Evolutionary conservation across 2,113 vertebrate genomes (phyloP).

Genomic region (Rhinoptilus africanus): DNA sequence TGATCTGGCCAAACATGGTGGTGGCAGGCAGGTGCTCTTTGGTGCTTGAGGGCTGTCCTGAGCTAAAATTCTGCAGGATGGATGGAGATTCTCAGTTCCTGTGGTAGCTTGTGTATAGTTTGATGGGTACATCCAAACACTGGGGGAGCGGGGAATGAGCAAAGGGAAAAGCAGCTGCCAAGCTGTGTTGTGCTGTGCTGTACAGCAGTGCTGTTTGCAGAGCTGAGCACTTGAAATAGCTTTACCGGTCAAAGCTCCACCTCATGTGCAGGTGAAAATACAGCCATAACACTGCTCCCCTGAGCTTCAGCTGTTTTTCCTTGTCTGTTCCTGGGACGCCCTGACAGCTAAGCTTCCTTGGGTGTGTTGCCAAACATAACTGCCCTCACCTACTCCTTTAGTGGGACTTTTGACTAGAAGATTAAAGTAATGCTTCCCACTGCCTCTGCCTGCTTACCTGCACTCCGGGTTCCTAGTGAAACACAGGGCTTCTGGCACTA

Average conservation of each 20-base stretch:
- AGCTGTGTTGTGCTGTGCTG: not conserved
- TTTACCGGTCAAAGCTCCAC: slow-evolving; percentile 6
- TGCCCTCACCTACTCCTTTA: slow-evolving; percentile 26
- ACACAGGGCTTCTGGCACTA: not conserved
- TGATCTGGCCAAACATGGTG: not conserved
- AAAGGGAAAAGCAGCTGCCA: not conserved
- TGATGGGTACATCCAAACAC: not conserved
- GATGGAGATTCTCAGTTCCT: not conserved
- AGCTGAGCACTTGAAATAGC: slow-evolving; percentile 7
- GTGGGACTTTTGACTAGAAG: not conserved
- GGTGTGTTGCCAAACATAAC: not conserved
- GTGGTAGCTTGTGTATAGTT: not conserved
- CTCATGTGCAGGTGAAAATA: not conserved
- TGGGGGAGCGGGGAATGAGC: not conserved
- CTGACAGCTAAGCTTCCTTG: slow-evolving; percentile 40
- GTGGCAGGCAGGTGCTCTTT: not conserved
- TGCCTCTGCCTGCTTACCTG: slow-evolving; percentile 66
- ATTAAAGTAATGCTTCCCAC: slow-evolving; percentile 47
- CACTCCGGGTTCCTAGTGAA: slow-evolving; percentile 47
- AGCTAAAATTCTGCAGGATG: not conserved
- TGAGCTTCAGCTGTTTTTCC: slow-evolving; percentile 44
- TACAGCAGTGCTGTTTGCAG: not conserved
- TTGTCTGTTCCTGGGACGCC: slow-evolving; percentile 30
- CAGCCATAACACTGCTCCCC: not conserved
- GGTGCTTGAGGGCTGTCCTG: not conserved